These are phyloP conservation scores for Strix occidentalis DNA, from an alignment of 2,797 vertebrate genomes.

Conservation along the genomic window DNA sequence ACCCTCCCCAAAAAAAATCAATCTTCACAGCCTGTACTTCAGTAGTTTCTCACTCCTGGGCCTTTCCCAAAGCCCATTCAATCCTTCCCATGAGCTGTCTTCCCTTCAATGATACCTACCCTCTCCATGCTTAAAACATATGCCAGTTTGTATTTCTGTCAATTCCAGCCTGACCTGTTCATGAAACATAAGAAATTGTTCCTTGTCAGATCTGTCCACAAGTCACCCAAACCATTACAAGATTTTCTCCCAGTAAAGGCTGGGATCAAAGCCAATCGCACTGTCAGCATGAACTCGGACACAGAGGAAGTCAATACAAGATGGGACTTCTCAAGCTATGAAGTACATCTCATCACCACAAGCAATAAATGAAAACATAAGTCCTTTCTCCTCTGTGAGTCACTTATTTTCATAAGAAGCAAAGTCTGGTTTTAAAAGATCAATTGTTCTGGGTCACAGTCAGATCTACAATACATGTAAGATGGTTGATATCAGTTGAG, in stretches of 20 bases:
- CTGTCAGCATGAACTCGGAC: not conserved
- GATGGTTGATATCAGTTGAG: not conserved
- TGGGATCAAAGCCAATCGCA: constrained; percentile 12
- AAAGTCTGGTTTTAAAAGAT: constrained; percentile 30
- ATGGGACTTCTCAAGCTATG: not conserved
- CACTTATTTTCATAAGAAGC: constrained; percentile 9
- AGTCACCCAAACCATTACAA: not conserved
- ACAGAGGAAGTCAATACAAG: not conserved
- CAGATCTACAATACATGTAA: not conserved
- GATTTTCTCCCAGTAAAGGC: constrained; percentile 4
- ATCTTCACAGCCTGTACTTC: not conserved
- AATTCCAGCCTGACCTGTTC: not conserved
- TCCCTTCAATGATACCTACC: not conserved
- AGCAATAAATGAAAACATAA: constrained; percentile 9
- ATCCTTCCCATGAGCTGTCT: not conserved
- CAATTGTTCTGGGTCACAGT: not conserved
- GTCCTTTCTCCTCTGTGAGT: constrained; percentile 17
- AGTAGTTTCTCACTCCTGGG: not conserved
- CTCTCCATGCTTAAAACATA: not conserved
- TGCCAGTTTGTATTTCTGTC: not conserved
- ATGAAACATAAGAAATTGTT: not conserved
- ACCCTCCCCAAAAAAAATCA: not conserved
- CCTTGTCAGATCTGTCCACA: constrained; percentile 22
- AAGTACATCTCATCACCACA: not conserved
- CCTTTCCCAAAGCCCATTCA: not conserved